Evolutionary conservation across 2,113 vertebrate genomes (phyloP).

Genomic region (Hepsetus odoe): DNA sequence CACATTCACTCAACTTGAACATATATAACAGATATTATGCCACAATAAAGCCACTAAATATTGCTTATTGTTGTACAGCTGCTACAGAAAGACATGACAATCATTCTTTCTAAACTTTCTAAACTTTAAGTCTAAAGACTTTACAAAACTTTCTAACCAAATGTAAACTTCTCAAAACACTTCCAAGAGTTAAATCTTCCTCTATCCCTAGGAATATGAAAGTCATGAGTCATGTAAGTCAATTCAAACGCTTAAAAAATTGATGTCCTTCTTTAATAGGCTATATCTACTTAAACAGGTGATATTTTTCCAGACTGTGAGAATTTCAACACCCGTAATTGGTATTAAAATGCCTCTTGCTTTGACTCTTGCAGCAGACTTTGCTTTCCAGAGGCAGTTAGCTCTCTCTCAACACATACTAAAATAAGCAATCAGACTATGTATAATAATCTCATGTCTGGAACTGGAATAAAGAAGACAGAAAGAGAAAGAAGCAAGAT

Average conservation of each 20-base stretch:
- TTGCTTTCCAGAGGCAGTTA: not conserved
- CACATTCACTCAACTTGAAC: not conserved
- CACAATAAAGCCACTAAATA: not conserved
- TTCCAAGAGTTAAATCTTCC: not conserved
- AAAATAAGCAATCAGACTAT: not conserved
- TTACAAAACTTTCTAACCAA: not conserved
- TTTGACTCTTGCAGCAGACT: not conserved
- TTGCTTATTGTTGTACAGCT: not conserved
- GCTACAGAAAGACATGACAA: slow-evolving; percentile 1
- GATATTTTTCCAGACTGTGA: too few species aligned
- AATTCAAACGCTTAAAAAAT: too few species aligned
- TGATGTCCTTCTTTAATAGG: too few species aligned
- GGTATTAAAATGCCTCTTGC: too few species aligned
- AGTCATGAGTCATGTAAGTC: too few species aligned
- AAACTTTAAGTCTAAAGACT: too few species aligned
- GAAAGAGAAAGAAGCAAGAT: slow-evolving; percentile 18
- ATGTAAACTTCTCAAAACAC: not conserved
- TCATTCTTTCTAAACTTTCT: not conserved
- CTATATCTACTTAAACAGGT: too few species aligned
- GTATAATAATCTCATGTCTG: slow-evolving; percentile 5
- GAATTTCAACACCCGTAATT: too few species aligned
- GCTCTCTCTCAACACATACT: not conserved
- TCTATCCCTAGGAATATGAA: not conserved
- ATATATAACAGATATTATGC: not conserved
- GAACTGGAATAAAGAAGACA: not conserved